phyloP scores from a whole-genome alignment of 2,113 vertebrate species.

The Rhabdomys dilectus region DNA sequence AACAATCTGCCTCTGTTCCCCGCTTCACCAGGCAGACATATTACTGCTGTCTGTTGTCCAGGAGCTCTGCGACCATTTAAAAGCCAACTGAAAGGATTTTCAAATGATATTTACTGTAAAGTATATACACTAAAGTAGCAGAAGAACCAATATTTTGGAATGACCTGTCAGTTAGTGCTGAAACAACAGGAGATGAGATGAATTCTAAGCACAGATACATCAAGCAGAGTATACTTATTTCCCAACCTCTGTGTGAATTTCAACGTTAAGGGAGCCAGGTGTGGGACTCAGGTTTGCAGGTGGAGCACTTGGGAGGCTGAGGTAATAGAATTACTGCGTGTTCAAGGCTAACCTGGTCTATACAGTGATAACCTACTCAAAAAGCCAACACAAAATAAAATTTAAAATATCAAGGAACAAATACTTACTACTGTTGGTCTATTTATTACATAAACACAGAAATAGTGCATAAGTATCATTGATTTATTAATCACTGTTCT shows the following conservation, averaged over 20 bases:
- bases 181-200: slow-evolving; percentile 10
- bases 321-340: background rate
- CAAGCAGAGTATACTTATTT: background rate
- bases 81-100: slow-evolving; percentile 21
- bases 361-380: background rate
- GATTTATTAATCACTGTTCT: slow-evolving; percentile 21
- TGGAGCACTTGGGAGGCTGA: background rate
- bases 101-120: slow-evolving; percentile 31
- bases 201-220: slow-evolving; percentile 10
- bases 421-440: background rate
- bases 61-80: background rate
- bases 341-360: background rate
- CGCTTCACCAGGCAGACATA: background rate
- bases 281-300: background rate
- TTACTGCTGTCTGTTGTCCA: background rate
- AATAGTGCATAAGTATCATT: background rate
- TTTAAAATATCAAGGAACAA: background rate
- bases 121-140: slow-evolving; percentile 30
- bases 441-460: slow-evolving; percentile 9
- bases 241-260: background rate
- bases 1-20: background rate
- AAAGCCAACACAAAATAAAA: background rate
- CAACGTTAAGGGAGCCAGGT: slow-evolving; percentile 7
- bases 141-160: background rate
- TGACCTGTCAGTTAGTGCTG: background rate